Evolutionary conservation across 2,888 invertebrate genomes (phyloP).

Genomic region (Leptarthrus brevirostris): DNA sequence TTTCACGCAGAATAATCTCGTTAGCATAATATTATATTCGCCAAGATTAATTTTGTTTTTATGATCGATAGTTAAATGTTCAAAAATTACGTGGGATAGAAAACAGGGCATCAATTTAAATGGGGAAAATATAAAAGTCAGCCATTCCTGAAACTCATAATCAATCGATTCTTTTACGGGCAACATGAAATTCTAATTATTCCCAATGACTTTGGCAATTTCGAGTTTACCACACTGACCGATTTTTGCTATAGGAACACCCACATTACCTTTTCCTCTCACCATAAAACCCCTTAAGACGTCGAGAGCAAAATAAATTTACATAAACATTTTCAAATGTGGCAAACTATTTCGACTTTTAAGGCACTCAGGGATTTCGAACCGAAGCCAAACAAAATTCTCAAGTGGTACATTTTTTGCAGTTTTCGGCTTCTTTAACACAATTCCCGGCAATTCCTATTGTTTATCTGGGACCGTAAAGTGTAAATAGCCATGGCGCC

Average conservation of each 20-base stretch:
- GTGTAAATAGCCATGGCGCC: constrained; percentile 54
- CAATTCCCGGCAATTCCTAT: constrained; percentile 24
- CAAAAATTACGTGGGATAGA: too few species aligned
- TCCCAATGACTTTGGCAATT: too few species aligned
- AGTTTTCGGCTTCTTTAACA: constrained; percentile 32
- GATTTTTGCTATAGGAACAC: neutral
- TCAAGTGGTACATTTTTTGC: constrained; percentile 39
- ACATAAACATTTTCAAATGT: constrained; percentile 8
- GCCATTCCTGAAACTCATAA: too few species aligned
- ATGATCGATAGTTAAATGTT: too few species aligned
- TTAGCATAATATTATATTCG: too few species aligned
- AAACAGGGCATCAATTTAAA: too few species aligned
- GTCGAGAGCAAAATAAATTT: constrained; percentile 24
- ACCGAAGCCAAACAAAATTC: constrained; percentile 2
- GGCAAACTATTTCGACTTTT: neutral
- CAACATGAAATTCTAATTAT: too few species aligned
- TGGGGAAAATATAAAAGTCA: too few species aligned
- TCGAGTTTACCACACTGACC: too few species aligned
- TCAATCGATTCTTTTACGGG: too few species aligned
- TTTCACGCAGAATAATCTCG: too few species aligned
- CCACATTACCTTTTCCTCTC: constrained; percentile 21
- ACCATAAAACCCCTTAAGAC: constrained; percentile 1
- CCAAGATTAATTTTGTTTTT: too few species aligned
- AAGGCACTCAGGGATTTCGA: neutral
- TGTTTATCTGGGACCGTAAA: constrained; percentile 45